These are phyloP conservation scores for silkworm (Bombyx mori) DNA, from an alignment of 1,140 invertebrate genomes.

Conservation along the genomic window DNA sequence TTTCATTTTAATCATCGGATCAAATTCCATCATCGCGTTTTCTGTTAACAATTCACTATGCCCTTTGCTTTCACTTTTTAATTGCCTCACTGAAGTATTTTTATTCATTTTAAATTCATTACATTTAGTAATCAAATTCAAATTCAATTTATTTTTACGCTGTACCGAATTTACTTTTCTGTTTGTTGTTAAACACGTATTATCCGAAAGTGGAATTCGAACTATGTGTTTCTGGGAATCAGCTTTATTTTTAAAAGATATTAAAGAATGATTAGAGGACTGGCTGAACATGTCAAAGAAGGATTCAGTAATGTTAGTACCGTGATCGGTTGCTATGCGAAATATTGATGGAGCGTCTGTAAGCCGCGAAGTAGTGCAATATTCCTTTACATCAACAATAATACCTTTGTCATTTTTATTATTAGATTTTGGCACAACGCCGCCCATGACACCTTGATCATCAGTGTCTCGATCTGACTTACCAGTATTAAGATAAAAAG, in stretches of 20 bases:
- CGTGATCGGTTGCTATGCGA: constrained; percentile 17
- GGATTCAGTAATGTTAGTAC: constrained; percentile 26
- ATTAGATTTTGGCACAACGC: not conserved
- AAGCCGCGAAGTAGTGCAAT: constrained; percentile 22
- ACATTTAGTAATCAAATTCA: too few species aligned
- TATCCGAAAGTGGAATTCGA: too few species aligned
- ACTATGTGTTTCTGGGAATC: too few species aligned
- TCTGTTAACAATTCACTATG: too few species aligned
- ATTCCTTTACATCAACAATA: constrained; percentile 19
- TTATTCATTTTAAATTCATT: too few species aligned
- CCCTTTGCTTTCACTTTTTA: too few species aligned
- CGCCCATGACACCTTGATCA: constrained; percentile 6
- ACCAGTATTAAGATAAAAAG: constrained; percentile 20
- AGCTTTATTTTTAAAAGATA: constrained; percentile 6
- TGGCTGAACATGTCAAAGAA: constrained; percentile 25
- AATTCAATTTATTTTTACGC: too few species aligned
- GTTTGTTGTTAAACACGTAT: too few species aligned
- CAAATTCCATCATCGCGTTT: constrained; percentile 13
- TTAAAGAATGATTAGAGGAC: constrained; percentile 28
- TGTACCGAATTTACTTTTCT: too few species aligned
- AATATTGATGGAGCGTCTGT: constrained; percentile 39
- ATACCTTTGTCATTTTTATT: constrained; percentile 38
- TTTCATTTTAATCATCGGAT: constrained; percentile 45
- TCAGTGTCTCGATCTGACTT: constrained; percentile 1
- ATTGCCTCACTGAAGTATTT: too few species aligned